A percentile compares a stretch with the other conserved stretches of the same genome.
Conservation (phyloP, 92 coral and sea anemone genomes). For the Heliopora coerulea region DNA sequence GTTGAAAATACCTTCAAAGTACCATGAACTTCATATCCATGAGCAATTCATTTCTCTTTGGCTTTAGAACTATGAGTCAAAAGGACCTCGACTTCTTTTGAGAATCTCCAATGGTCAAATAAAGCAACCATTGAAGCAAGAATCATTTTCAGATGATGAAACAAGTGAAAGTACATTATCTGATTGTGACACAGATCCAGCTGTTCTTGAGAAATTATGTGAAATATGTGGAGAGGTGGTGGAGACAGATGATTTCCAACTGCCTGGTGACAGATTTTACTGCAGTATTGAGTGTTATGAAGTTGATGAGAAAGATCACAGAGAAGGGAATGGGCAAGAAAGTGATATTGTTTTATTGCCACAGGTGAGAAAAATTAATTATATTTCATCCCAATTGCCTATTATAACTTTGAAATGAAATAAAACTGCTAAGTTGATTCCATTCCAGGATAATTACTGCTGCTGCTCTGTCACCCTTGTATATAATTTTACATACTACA, state of each 20-base stretch:
- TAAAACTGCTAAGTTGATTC: too few relatives aligned
- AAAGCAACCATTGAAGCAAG: conserved; percentile 20
- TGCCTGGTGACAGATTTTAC: conserved; percentile 8
- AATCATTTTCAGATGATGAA: background rate
- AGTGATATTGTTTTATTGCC: conserved; percentile 9
- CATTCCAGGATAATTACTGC: too few relatives aligned
- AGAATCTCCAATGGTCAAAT: conserved; percentile 42
- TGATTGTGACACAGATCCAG: conserved; percentile 15
- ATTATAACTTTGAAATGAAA: too few relatives aligned
- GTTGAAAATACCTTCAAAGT: too few relatives aligned
- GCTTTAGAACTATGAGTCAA: background rate
- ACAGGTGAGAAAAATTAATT: conserved; percentile 8
- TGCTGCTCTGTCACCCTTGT: too few relatives aligned
- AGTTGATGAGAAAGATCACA: conserved; percentile 23
- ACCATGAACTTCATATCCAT: too few relatives aligned
- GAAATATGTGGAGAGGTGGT: conserved; percentile 35
- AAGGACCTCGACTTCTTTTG: conserved; percentile 27
- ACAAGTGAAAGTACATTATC: background rate
- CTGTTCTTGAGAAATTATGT: conserved; percentile 6
- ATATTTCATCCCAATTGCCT: too few relatives aligned
- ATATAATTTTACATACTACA: too few relatives aligned
- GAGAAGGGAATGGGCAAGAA: conserved; percentile 6
- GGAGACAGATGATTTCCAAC: conserved; percentile 10
- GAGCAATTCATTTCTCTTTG: background rate
- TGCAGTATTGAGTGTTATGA: conserved; percentile 36